phyloP scores from a whole-genome alignment of 2,113 vertebrate genomes.

The Onychorhynchus coronatus region DNA sequence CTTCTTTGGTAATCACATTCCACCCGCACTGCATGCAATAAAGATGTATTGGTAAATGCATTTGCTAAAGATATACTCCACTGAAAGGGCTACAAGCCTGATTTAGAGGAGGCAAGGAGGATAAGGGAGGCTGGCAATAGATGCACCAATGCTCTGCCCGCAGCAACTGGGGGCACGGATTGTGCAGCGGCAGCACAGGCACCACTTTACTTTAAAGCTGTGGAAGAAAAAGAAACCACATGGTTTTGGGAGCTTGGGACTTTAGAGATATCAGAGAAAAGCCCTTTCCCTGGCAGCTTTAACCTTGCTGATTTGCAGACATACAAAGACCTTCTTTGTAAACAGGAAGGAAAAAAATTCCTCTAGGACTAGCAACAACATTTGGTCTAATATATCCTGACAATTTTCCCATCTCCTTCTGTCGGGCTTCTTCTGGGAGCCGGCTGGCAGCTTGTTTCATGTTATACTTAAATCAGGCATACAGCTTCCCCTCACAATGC shows the following conservation, averaged over 20 bases:
- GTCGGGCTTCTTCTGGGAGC: slow-evolving; percentile 54
- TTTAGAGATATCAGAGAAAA: slow-evolving; percentile 31
- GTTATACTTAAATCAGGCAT: slow-evolving; percentile 63
- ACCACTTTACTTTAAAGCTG: slow-evolving; percentile 23
- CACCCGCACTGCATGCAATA: slow-evolving; percentile 40
- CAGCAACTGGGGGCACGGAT: background rate
- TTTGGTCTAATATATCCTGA: slow-evolving; percentile 68
- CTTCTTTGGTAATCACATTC: slow-evolving; percentile 67
- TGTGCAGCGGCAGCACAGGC: background rate
- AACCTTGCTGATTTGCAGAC: slow-evolving; percentile 68
- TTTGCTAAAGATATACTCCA: slow-evolving; percentile 65
- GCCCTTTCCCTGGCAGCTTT: slow-evolving; percentile 56
- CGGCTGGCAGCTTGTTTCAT: slow-evolving; percentile 62
- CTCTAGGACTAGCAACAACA: slow-evolving; percentile 56
- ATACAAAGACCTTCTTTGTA: slow-evolving; percentile 70
- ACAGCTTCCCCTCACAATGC: slow-evolving; percentile 43
- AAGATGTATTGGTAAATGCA: slow-evolving; percentile 65
- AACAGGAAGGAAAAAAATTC: slow-evolving; percentile 64
- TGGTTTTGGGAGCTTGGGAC: slow-evolving; percentile 17
- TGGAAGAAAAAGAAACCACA: slow-evolving; percentile 46
- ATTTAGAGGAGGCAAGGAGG: slow-evolving; percentile 22
- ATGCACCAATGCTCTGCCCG: background rate
- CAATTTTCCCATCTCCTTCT: slow-evolving; percentile 71
- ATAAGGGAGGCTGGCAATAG: slow-evolving; percentile 8
- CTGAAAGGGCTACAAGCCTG: slow-evolving; percentile 39